Conservation (phyloP, 2,113 vertebrate genomes). For the Orthonyx spaldingii region DNA sequence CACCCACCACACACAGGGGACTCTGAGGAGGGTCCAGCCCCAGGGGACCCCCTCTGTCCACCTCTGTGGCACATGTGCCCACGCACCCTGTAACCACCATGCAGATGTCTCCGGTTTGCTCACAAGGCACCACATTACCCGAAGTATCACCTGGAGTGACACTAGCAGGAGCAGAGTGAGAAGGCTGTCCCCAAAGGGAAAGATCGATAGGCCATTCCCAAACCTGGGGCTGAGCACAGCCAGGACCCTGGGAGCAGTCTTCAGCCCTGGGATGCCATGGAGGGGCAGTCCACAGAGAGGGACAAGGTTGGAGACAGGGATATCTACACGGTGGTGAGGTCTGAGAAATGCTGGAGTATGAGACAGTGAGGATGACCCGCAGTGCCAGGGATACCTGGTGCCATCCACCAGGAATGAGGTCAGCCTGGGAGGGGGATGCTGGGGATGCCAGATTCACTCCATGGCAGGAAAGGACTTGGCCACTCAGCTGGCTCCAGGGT, state of each 20-base stretch:
- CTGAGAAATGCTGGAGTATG: background rate
- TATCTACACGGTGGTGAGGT: too few species aligned
- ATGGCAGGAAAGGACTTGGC: background rate
- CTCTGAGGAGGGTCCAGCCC: background rate
- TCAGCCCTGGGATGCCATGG: background rate
- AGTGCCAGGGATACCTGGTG: background rate
- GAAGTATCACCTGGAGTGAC: background rate
- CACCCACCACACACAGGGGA: background rate
- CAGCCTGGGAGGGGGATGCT: background rate
- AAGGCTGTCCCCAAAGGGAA: background rate
- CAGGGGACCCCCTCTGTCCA: too few species aligned
- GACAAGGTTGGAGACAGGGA: background rate
- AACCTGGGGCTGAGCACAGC: background rate
- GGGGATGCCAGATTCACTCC: background rate
- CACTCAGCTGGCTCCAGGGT: background rate
- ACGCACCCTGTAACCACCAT: rapidly evolving
- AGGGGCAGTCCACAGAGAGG: background rate
- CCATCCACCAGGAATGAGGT: too few species aligned
- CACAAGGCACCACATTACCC: rapidly evolving
- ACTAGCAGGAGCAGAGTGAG: background rate
- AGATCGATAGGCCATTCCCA: background rate
- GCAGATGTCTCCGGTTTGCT: background rate
- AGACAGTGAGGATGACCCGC: background rate
- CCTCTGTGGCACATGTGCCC: background rate
- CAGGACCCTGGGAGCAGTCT: background rate